Base-by-base conservation (phyloP, 1,140 invertebrate species). In the Heliconius nattereri region DNA sequence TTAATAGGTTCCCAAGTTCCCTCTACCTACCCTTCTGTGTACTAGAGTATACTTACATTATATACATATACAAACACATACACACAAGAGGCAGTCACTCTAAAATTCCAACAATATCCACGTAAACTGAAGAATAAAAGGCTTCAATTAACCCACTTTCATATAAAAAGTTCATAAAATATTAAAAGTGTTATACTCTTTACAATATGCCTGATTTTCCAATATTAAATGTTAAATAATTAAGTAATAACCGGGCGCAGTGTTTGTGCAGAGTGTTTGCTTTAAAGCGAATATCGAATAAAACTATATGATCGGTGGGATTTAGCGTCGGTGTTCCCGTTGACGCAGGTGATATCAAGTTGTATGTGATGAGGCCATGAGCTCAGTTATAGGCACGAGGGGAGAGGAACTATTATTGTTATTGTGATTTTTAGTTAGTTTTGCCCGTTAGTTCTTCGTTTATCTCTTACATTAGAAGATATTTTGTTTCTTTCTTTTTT, bases 151-250 rank as follows among this genome's bases (percentile, higher is more conserved):
- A 66, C 60, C 60, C 23, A 66, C 23, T 66, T 66, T 23, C 23
- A 29, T 23, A 26, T 66, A 75, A 75, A 75, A 54, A 75, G 23
- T 66, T 66, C 60, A 66, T 66, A 66, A 29, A 66, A 29, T 66
- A 66, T 66, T 66, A 66, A 66, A 66, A 66, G 26, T 66, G n/a
- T 66, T 66, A 26, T 26, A 66, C 60, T 75, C 79, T 57, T 45
- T 77, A 78, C 76, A 77, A 77, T 82, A 82, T 82, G 76, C 76
- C 71, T 71, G 78, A 76, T 80, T 75, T 78, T 82, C 71, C 78
- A 74, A 80, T 81, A 75, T 83, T 83, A 76, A 83, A 85, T 71
- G 60, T 76, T 84, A 76, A 85, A 84, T 85, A 85, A 85, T 85
- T 85, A 85, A 84, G 79, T 83, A 81, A 84, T 78, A 83, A 84